Evolutionary conservation across 2,113 vertebrate species (phyloP).

Genomic region (Mastomys natalensis): DNA sequence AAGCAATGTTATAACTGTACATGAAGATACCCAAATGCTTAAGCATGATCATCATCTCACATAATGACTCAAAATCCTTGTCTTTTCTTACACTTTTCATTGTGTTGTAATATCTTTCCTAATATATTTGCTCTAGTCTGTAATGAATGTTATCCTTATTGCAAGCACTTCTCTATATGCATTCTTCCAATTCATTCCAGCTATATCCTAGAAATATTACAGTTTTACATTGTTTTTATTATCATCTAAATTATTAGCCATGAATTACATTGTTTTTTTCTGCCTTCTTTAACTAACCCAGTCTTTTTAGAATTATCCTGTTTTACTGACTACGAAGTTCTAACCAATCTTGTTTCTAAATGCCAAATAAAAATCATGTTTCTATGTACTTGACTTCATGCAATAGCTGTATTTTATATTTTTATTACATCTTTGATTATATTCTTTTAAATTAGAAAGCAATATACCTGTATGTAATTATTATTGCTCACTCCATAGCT

Average conservation of each 20-base stretch:
- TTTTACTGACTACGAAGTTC: not conserved
- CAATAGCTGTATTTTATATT: not conserved
- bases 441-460: not conserved
- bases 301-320: not conserved
- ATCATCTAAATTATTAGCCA: not conserved
- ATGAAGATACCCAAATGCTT: not conserved
- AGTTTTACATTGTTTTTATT: not conserved
- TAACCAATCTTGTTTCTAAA: not conserved
- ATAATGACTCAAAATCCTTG: not conserved
- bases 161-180: not conserved
- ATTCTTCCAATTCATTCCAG: not conserved
- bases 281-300: not conserved
- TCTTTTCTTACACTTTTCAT: not conserved
- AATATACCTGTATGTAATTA: not conserved
- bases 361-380: not conserved
- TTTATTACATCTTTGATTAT: not conserved
- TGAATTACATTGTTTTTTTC: not conserved
- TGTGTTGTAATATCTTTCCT: not conserved
- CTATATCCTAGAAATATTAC: not conserved
- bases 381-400: not conserved
- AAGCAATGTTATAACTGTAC: slow-evolving; percentile 1
- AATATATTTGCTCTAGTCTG: not conserved
- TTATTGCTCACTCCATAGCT: not conserved
- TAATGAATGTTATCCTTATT: not conserved
- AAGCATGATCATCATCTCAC: not conserved